Conservation (phyloP, 2,888 invertebrate genomes). For the Metacarcinus magister region DNA sequence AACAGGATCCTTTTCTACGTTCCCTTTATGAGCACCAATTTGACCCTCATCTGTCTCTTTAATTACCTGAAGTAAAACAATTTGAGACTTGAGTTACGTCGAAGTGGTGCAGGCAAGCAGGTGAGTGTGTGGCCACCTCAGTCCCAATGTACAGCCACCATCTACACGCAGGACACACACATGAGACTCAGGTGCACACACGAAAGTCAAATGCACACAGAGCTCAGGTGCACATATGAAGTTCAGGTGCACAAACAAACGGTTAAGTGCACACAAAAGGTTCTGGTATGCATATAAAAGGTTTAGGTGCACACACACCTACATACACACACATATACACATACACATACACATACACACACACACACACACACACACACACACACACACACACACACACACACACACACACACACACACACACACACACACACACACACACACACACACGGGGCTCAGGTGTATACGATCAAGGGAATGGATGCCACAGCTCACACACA, state of each 20-base stretch:
- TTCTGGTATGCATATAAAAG: background rate
- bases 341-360: too few species aligned
- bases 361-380: background rate
- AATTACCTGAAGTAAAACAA: too few species aligned
- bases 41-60: too few species aligned
- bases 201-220: too few species aligned
- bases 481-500: background rate
- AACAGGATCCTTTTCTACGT: too few species aligned
- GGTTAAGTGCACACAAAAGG: background rate
- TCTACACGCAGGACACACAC: background rate
- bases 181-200: background rate
- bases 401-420: constrained; percentile 43
- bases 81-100: too few species aligned
- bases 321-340: too few species aligned
- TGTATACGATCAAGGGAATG: background rate
- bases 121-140: too few species aligned
- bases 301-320: background rate
- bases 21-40: too few species aligned
- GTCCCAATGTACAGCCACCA: background rate
- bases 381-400: constrained; percentile 46
- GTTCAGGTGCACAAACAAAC: background rate
- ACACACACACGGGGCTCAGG: background rate
- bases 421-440: constrained; percentile 43
- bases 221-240: too few species aligned
- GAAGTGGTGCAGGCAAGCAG: too few species aligned